Base-by-base conservation (phyloP, 2,888 invertebrate genomes). In the Eumacrocentrus americanus region DNA sequence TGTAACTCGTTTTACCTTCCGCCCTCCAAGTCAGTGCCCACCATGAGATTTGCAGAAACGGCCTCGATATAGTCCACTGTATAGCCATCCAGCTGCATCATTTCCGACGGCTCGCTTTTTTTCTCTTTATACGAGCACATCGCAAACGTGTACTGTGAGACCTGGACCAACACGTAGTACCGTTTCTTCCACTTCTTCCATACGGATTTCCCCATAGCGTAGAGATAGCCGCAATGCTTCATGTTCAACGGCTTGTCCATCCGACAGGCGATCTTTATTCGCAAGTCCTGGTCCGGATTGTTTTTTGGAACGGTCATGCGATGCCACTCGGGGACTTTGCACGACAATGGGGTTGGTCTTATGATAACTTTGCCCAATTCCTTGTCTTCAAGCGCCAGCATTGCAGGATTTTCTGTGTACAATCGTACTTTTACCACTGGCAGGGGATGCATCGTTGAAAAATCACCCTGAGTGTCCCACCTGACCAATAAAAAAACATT, bases 141-240 rank as follows among this genome's bases (percentile, higher is more conserved):
- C 44, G 99, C 98, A 84, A 99, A 99, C 37, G 98, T 98, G 83
- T 99, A 99, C 84, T 99, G 99, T 64, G 98, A 98, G 44, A 98
- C 98, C 87, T 99, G 98, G 48, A 99, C 98, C 68, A 99, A 85
- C 67, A 98, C 97, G 87, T 94, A 98, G 83, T 98, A 99, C 59
- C 99, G 87, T 75, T 95, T 93, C 84, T 99, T 99, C 98, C 98
- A 99, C 81, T 98, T 99, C 78, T 98, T 96, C 98, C 99, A 99
- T 1, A 98, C 97, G 62, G 90, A 90, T 83, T 98, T 97, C 51
- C 99, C 95, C 74, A 94, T 88, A n/a, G 94, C 93, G 82, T 92
- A 94, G 47, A 95, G 85, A 79, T 94, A 90, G 88, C 97, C 97
- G 81, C 98, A 98, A 81, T 99, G 98, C 79, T 99, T 99, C 94